phyloP scores from a whole-genome alignment of 1,140 invertebrate genomes.

The Drosophila dunni region DNA sequence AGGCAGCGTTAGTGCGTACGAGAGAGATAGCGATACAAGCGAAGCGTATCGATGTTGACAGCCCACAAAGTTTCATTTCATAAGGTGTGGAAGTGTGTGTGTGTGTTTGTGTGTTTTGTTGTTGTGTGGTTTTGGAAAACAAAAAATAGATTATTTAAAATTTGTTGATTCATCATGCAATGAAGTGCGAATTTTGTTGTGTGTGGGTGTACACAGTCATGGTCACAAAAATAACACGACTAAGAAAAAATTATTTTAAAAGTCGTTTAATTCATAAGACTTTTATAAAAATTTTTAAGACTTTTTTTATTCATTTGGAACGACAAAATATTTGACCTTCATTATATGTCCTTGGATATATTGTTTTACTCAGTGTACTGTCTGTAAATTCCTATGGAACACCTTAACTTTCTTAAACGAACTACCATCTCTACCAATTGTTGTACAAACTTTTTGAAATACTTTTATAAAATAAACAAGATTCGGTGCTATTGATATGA shows the following conservation, averaged over 20 bases:
- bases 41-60: slow-evolving; percentile 45
- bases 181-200: background rate
- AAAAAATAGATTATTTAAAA: slow-evolving; percentile 74
- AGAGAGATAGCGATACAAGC: too few species aligned
- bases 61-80: slow-evolving; percentile 32
- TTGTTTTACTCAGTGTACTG: too few species aligned
- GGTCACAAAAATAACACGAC: background rate
- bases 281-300: too few species aligned
- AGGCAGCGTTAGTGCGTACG: background rate
- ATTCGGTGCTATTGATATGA: background rate
- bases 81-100: slow-evolving; percentile 18
- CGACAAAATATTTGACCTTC: too few species aligned
- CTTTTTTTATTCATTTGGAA: too few species aligned
- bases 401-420: too few species aligned
- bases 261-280: too few species aligned
- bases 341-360: too few species aligned
- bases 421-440: too few species aligned
- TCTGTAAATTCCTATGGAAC: too few species aligned
- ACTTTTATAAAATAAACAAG: background rate
- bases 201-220: background rate
- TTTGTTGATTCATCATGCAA: slow-evolving; percentile 67
- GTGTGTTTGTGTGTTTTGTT: slow-evolving; percentile 21
- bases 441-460: background rate
- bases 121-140: slow-evolving; percentile 53
- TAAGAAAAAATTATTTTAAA: too few species aligned